A percentile compares a stretch with the other conserved stretches of the same genome.
Conservation (phyloP, 2,888 invertebrate genomes). For the Dromius quadrimaculatus region DNA sequence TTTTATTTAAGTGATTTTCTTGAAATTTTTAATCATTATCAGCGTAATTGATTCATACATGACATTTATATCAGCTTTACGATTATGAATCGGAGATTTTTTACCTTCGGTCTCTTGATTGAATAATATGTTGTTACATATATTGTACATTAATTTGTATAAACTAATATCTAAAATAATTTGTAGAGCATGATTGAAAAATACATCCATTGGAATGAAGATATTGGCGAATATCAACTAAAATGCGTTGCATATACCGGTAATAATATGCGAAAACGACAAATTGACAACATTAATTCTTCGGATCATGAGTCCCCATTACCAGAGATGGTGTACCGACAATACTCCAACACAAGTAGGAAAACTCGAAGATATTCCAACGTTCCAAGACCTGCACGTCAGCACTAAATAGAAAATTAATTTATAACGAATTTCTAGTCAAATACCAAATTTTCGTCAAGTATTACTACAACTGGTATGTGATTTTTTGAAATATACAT, state of each 20-base stretch:
- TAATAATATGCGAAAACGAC: conserved; percentile 92
- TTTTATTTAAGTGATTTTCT: no score
- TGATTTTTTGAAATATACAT: conserved; percentile 21
- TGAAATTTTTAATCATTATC: no score
- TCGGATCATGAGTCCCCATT: conserved; percentile 61
- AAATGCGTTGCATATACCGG: conserved; percentile 98
- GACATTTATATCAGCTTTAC: no score
- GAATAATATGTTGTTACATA: no score
- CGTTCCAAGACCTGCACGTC: conserved; percentile 58
- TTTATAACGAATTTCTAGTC: conserved; percentile 11
- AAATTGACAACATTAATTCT: conserved; percentile 65
- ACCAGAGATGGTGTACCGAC: conserved; percentile 6
- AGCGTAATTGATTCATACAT: no score
- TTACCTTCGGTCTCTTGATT: no score
- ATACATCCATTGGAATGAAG: conserved; percentile 97
- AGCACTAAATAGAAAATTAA: conserved; percentile 27
- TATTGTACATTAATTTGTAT: conserved; percentile 5
- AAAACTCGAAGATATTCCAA: conserved; percentile 56
- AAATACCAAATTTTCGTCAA: conserved; percentile 10
- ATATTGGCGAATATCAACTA: conserved; percentile 98
- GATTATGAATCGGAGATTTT: no score
- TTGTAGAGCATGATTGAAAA: conserved; percentile 85
- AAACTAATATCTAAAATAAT: conserved; percentile 52
- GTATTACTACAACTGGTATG: conserved; percentile 23
- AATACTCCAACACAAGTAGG: conserved; percentile 17